Conservation (phyloP, 2,888 invertebrate genomes). For the Elegia similella region DNA sequence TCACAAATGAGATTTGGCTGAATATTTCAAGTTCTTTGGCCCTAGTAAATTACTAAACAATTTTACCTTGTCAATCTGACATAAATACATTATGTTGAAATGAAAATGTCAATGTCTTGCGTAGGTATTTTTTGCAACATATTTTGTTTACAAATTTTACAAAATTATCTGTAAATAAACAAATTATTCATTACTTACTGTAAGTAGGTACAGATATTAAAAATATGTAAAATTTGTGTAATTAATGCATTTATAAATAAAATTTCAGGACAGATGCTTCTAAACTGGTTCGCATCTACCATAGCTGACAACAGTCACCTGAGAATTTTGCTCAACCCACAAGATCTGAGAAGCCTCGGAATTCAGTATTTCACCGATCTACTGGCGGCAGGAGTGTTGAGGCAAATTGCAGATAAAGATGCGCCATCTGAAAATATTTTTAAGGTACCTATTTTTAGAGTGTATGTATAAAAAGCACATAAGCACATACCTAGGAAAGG, state of each 20-base stretch:
- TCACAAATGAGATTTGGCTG: no score
- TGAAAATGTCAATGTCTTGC: not conserved
- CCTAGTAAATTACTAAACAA: no score
- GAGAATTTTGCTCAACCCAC: conserved; percentile 82
- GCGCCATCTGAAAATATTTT: conserved; percentile 85
- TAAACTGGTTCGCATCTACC: conserved; percentile 93
- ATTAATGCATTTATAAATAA: not conserved
- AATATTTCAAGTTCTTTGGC: no score
- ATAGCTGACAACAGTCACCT: conserved; percentile 86
- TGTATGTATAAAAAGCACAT: no score
- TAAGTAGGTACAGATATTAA: no score
- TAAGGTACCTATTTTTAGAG: conserved; percentile 68
- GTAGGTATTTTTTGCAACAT: no score
- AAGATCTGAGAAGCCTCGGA: conserved; percentile 89
- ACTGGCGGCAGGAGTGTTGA: conserved; percentile 91
- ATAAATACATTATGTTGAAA: no score
- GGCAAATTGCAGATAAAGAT: conserved; percentile 89
- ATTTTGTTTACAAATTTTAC: not conserved
- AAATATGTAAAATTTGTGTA: no score
- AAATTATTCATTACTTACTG: no score
- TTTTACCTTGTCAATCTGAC: not conserved
- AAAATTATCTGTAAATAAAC: not conserved
- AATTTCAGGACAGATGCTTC: conserved; percentile 92
- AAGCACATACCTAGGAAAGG: no score
- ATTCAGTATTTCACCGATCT: conserved; percentile 94